Evolutionary conservation across 2,797 vertebrate genomes (phyloP), one percentile per base, ranked within the genome.

Genomic region (Rallus crepitans): DNA sequence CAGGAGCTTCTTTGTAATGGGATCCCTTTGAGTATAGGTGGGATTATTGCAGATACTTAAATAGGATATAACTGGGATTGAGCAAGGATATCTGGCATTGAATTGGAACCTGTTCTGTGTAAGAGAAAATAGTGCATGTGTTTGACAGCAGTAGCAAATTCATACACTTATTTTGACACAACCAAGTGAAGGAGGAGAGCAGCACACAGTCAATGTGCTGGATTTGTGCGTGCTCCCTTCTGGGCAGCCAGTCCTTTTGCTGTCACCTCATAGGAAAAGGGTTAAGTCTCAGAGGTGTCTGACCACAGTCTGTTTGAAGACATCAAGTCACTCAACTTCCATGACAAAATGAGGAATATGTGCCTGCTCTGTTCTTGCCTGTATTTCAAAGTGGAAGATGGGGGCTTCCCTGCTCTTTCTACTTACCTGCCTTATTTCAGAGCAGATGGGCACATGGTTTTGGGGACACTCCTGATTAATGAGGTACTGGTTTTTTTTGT

Each of bases 401-500:
- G 18, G 8, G 10, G 42, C 27, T 42, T 31, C 9, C 48, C 18
- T 53, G 12, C 12, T 11, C 13, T 14, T 71, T 65, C 27, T 63
- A 3, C 39, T 60, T 48, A 9, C n/a, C 45, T 39, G 24, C 17
- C 31, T 76, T 28, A 30, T 23, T 55, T n/a, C n/a, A 39, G n/a
- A 80, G 37, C 24, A 85, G 11, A 28, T 47, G 59, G 47, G n/a
- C 9, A 24, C 1, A 0, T 45, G 53, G 25, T 66, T 5, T 0
- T 85, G 2, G 15, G 18, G 31, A 31, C 20, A 10, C 33, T 30
- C 48, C 35, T 68, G 20, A 17, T 50, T 35, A 45, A 19, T 17
- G 19, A 66, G 37, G 12, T 4, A 1, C 0, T 71, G 50, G 0
- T 0, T 7, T 0, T 7, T 25, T 52, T 7, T 50, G 24, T 16